Conservation (phyloP, 2,113 vertebrate species). For the Neofelis nebulosa region DNA sequence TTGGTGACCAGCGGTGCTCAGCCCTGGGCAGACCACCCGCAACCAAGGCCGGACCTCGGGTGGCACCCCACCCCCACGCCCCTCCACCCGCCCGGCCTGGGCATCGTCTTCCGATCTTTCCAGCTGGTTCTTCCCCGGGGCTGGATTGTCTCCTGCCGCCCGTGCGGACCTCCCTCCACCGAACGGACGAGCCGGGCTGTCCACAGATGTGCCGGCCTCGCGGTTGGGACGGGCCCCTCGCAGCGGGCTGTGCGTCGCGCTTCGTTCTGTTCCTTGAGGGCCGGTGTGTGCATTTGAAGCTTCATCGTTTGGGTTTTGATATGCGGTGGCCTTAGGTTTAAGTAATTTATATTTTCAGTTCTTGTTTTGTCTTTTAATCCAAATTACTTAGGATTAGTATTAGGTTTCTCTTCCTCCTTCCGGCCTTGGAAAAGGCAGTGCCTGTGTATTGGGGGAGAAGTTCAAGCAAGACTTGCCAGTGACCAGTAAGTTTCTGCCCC, state of each 20-base stretch:
- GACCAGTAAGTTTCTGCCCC: not conserved
- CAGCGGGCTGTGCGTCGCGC: fast-evolving
- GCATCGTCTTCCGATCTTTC: not conserved
- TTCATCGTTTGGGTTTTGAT: not conserved
- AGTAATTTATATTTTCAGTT: not conserved
- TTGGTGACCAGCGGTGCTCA: not conserved
- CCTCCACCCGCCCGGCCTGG: not conserved
- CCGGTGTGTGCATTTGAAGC: not conserved
- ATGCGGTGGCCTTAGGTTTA: not conserved
- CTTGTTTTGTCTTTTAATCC: not conserved
- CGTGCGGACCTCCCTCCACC: fast-evolving
- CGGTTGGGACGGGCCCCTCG: fast-evolving
- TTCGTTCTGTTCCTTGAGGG: not conserved
- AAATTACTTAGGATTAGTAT: not conserved
- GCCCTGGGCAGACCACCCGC: no score
- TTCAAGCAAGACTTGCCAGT: not conserved
- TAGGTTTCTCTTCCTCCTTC: not conserved
- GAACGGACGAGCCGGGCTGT: fast-evolving
- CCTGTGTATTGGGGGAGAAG: not conserved
- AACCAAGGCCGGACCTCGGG: fast-evolving
- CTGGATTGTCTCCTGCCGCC: fast-evolving
- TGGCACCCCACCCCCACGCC: no score
- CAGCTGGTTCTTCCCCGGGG: fast-evolving
- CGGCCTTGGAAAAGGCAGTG: not conserved
- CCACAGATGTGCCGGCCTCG: fast-evolving